phyloP scores from a whole-genome alignment of 2,113 vertebrate species.

The Entosphenus tridentatus region DNA sequence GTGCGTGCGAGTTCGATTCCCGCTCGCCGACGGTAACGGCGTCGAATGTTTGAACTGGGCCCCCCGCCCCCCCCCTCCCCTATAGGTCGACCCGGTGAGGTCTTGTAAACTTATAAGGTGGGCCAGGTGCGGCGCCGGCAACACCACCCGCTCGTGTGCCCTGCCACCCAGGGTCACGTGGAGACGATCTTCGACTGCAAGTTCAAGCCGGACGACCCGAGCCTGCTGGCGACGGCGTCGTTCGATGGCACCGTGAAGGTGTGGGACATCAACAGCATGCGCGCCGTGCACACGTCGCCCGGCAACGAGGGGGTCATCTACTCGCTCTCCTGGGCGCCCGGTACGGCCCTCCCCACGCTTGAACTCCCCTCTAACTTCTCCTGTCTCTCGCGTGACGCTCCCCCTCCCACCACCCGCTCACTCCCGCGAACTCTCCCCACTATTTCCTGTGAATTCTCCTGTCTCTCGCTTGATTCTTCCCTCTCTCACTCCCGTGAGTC shows the following conservation, averaged over 20 bases:
- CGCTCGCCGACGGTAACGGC: too few relatives aligned
- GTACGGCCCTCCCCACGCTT: conserved; percentile 17
- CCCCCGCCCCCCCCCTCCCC: too few relatives aligned
- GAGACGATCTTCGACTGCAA: conserved; percentile 99
- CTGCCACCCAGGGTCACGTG: conserved; percentile 47
- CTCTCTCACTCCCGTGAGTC: too few relatives aligned
- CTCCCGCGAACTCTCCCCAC: too few relatives aligned
- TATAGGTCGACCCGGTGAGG: too few relatives aligned
- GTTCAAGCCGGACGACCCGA: conserved; percentile 83
- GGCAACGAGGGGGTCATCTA: conserved; percentile 94
- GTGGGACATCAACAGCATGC: conserved; percentile 86
- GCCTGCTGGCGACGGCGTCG: conserved; percentile 79
- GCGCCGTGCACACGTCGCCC: conserved; percentile 66
- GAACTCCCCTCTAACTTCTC: too few relatives aligned
- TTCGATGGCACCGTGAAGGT: conserved; percentile 97
- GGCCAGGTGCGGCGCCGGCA: neutral
- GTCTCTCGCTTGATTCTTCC: too few relatives aligned
- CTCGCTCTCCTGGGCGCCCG: conserved; percentile 93
- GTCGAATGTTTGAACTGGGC: too few relatives aligned
- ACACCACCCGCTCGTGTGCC: neutral
- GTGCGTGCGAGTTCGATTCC: conserved; percentile 23
- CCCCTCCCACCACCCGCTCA: too few relatives aligned
- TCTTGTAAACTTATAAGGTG: too few relatives aligned
- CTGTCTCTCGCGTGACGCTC: too few relatives aligned
- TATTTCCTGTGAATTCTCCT: too few relatives aligned